Percentiles rank a stretch among this genome's conserved stretches.
These are phyloP conservation scores for Heliconius nattereri DNA, from an alignment of 1,140 invertebrate genomes.

Conservation along the genomic window DNA sequence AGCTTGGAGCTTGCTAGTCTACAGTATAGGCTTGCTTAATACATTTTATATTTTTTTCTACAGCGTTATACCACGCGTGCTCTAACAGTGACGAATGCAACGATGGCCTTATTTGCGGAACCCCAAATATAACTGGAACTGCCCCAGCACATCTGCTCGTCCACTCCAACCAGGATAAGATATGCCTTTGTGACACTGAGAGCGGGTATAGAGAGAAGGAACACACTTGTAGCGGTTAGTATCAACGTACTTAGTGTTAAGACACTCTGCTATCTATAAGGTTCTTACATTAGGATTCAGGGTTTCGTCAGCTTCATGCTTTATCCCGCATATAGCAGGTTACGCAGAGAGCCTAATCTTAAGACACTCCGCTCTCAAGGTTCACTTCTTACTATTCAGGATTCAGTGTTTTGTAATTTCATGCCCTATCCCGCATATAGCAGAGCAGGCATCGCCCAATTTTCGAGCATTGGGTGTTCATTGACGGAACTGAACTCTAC, in stretches of 20 bases:
- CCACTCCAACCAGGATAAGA: constrained; percentile 62
- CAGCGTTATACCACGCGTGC: constrained; percentile 82
- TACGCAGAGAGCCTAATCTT: background rate
- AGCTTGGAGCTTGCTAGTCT: background rate
- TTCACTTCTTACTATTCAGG: too few species aligned
- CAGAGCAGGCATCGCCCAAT: too few species aligned
- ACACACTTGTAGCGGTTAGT: constrained; percentile 80
- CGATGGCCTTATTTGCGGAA: constrained; percentile 79
- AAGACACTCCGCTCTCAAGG: background rate
- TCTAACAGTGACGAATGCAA: constrained; percentile 80
- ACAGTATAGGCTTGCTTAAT: background rate
- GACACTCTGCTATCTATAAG: too few species aligned
- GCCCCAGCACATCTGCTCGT: constrained; percentile 63
- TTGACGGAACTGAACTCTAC: too few species aligned
- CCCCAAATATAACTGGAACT: constrained; percentile 79
- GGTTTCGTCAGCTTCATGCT: too few species aligned
- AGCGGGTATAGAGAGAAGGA: constrained; percentile 81
- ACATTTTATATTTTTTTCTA: constrained; percentile 12
- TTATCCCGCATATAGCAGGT: too few species aligned
- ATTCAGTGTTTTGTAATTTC: too few species aligned
- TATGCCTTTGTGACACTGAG: constrained; percentile 82
- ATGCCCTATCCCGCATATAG: too few species aligned
- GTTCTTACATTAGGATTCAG: too few species aligned
- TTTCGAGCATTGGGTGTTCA: too few species aligned
- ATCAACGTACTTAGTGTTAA: background rate